phyloP scores from a whole-genome alignment of 2,888 invertebrate genomes.

The Leucophenga montana region DNA sequence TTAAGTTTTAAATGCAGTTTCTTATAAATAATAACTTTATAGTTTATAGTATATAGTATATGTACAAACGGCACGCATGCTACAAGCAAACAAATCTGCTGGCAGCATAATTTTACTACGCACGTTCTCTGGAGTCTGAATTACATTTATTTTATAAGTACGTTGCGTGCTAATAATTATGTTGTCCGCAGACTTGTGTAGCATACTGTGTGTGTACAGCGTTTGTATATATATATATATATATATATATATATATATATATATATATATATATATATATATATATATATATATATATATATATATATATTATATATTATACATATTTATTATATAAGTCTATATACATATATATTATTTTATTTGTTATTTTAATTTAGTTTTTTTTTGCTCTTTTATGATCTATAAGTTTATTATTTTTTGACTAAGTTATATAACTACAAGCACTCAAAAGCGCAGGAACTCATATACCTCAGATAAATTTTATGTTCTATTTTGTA shows the following conservation, averaged over 20 bases:
- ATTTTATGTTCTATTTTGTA: conserved; percentile 37
- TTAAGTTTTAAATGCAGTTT: too few species aligned
- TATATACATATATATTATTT: background rate
- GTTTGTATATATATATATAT: background rate
- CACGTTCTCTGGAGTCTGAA: conserved; percentile 73
- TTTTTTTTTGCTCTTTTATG: conserved; percentile 18
- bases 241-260: background rate
- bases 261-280: background rate
- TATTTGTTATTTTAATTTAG: conserved; percentile 19
- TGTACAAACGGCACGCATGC: background rate
- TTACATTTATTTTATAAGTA: conserved; percentile 73
- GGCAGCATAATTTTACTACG: background rate
- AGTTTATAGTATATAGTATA: background rate
- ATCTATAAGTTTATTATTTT: conserved; percentile 5
- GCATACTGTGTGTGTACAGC: background rate
- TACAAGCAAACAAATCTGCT: background rate
- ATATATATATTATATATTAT: background rate
- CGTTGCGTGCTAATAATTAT: conserved; percentile 43
- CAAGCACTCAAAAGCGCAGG: conserved; percentile 64
- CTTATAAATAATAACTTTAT: background rate
- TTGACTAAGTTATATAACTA: background rate
- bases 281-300: background rate
- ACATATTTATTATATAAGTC: background rate
- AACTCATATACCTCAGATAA: conserved; percentile 72
- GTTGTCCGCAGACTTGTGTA: too few species aligned